Base-by-base conservation (phyloP, 2,113 vertebrate genomes). In the Pelobates fuscus region DNA sequence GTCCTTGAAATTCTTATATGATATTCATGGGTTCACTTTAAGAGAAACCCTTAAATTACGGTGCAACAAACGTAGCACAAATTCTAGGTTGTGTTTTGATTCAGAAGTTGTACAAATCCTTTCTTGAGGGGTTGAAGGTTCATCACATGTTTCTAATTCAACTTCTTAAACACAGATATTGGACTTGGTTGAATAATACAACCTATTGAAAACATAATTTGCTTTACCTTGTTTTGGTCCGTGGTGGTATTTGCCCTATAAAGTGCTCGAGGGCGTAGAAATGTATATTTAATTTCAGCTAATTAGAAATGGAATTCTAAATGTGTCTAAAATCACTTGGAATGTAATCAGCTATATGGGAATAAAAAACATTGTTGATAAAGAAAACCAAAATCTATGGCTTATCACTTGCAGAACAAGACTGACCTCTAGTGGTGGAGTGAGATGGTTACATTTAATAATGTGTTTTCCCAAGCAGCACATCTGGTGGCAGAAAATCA, bases 351-450 rank as follows among this genome's bases (percentile, higher is more conserved):
- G 76, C 75, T 83, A 76, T 80, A 82, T 85, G 80, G n/a, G 83
- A 78, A 72, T 79, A 60, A 76, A 59, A 86, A 84, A 87, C 78
- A 72, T 63, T 71, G 65, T 71, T 78, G 82, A 24, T 6, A n/a
- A 43, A 27, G 15, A 25, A 84, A 83, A 82, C 76, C 54, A 30
- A 80, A 80, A 75, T 10, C 0, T 73, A 14, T 72, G 27, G 77
- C n/a, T n/a, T n/a, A n/a, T 79, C 79, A 86, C 91, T 81, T 75
- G 74, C 88, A 84, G 92, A 88, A 72, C 91, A 94, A 95, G 86
- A 91, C 91, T 95, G 95, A 91, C 89, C 95, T 91, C 95, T 95
- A 89, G 93, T 89, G 95, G 92, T 78, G 1, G 72, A 70, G 29
- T 43, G 58, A 2, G 6, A 27, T 54, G 72, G 81, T 67, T 78